Base-by-base conservation (phyloP, 2,797 vertebrate genomes). In the Apogon talboti region DNA sequence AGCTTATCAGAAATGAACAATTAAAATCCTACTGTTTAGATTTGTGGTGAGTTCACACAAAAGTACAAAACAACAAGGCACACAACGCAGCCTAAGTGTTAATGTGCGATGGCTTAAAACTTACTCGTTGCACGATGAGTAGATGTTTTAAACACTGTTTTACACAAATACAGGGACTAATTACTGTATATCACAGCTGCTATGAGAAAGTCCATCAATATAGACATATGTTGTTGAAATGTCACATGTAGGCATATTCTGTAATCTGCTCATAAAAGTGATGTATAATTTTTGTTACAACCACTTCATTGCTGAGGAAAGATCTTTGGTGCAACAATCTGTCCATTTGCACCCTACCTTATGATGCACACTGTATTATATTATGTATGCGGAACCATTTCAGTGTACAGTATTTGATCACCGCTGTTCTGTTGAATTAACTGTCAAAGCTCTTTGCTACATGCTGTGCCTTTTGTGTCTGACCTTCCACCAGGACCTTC, bases 401-500 rank as follows among this genome's bases (percentile, higher is more conserved):
- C 3, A 7, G 30, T 9, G 1, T 24, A 24, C 21, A 24, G 21
- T 33, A 33, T 2, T 3, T 33, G 30, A 33, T 33, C 30, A 33
- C 30, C 8, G 30, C 30, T 33, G 30, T 1, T 33, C 30, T 33
- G 30, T 33, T 33, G 30, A 8, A 33, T 33, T 33, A 33, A 33
- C 30, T 33, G 30, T 33, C 6, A 8, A 6, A 3, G 30, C 30
- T 33, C 37, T 16, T 3, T 41, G 35, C 41, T 74, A 45, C 49
- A 55, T 40, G 51, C 46, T 73, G 66, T 71, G 46, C 59, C 56
- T 70, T 76, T 62, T 89, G 63, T 89, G 62, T 82, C 56, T 82
- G 43, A 43, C 62, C 74, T 81, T 65, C 57, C 62, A 81, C 79
- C 81, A 93, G 83, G 87, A 82, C 7, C 78, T 94, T n/a, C 87